These are phyloP conservation scores for Podocnemis expansa DNA, from an alignment of 2,113 vertebrate genomes.

Conservation along the genomic window DNA sequence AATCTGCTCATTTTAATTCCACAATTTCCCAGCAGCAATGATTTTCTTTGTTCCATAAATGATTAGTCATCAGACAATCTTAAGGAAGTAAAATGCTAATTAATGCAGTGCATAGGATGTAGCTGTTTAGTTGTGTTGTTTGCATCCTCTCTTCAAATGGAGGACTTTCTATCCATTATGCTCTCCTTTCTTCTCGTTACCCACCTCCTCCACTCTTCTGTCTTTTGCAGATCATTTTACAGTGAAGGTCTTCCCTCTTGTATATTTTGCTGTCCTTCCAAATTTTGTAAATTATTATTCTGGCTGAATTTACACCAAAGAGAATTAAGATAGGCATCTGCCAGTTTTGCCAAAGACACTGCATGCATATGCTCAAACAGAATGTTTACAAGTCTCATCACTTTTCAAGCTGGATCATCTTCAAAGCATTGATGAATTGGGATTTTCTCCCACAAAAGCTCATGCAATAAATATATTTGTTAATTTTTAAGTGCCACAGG, in stretches of 20 bases:
- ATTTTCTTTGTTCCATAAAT: neutral
- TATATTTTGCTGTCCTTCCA: neutral
- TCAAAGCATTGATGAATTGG: no score
- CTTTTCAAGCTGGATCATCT: no score
- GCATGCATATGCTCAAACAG: rapidly evolving
- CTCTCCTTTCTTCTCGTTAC: neutral
- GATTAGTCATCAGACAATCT: neutral
- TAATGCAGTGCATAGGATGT: neutral
- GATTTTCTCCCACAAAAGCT: no score
- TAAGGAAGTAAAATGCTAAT: neutral
- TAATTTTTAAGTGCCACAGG: no score
- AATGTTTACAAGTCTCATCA: rapidly evolving
- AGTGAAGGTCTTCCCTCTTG: neutral
- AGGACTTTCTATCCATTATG: neutral
- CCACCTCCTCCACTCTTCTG: rapidly evolving
- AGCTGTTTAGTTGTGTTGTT: neutral
- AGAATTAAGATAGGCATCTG: neutral
- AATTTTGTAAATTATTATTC: neutral
- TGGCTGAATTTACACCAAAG: neutral
- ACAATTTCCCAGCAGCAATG: neutral
- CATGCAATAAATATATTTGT: no score
- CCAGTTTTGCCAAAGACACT: neutral
- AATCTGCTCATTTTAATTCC: neutral
- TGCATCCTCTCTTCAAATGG: neutral
- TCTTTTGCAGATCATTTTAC: neutral